A percentile compares a stretch with the other conserved stretches of the same genome.
These are phyloP conservation scores for Biston stratarius DNA, from an alignment of 2,888 invertebrate genomes.

Conservation along the genomic window DNA sequence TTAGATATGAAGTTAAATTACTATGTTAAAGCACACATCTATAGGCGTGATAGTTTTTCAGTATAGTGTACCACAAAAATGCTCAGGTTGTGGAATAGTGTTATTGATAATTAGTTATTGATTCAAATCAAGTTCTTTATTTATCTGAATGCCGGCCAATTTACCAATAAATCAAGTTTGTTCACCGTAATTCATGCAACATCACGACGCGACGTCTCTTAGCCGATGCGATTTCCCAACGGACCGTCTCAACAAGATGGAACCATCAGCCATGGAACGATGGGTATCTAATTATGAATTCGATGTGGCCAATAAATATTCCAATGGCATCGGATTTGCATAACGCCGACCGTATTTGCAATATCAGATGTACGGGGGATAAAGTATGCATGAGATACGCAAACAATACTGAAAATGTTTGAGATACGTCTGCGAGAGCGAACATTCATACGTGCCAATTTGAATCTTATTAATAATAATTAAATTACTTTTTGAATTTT, in stretches of 20 bases:
- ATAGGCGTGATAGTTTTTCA: no score
- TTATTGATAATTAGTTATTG: no score
- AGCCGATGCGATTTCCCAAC: conserved; percentile 73
- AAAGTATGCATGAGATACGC: conserved; percentile 31
- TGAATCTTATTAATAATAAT: conserved; percentile 16
- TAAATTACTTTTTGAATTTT: conserved; percentile 6
- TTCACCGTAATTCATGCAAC: conserved; percentile 62
- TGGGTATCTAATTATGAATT: conserved; percentile 79
- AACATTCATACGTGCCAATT: conserved; percentile 7
- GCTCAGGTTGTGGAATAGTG: no score
- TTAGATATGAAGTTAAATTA: no score
- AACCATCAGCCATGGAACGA: conserved; percentile 53
- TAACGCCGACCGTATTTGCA: conserved; percentile 52
- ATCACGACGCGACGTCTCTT: conserved; percentile 70
- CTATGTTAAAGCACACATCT: no score
- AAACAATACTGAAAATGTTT: conserved; percentile 28
- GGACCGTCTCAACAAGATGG: conserved; percentile 62
- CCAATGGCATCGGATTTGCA: conserved; percentile 74
- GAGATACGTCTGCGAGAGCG: conserved; percentile 7
- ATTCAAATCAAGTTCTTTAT: not conserved
- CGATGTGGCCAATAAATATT: conserved; percentile 81
- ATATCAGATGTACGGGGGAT: conserved; percentile 37
- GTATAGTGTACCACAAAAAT: no score
- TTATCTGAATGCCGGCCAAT: conserved; percentile 9
- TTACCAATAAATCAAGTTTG: conserved; percentile 45